These are phyloP conservation scores for Microhierax caerulescens DNA, from an alignment of 2,797 vertebrate genomes.

Conservation along the genomic window DNA sequence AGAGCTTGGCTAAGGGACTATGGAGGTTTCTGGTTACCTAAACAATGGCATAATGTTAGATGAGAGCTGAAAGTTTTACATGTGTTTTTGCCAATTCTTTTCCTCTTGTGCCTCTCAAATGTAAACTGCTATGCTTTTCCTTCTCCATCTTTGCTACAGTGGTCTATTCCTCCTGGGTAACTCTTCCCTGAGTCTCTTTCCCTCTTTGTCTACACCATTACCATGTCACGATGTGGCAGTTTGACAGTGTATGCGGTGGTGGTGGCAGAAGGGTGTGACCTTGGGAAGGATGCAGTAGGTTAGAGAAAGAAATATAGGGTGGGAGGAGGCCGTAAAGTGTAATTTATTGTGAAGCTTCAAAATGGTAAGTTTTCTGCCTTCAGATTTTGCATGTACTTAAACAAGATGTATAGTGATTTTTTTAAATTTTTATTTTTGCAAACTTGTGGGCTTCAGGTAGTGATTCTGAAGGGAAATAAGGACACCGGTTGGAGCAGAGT, in stretches of 20 bases:
- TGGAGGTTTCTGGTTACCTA: background rate
- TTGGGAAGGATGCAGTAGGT: background rate
- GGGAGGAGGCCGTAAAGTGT: background rate
- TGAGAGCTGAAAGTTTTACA: background rate
- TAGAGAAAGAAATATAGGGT: background rate
- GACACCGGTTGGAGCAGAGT: background rate
- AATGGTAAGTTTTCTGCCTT: background rate
- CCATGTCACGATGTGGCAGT: accelerated
- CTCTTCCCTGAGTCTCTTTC: background rate
- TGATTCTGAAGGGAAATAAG: background rate
- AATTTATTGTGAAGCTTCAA: background rate
- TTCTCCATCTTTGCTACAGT: background rate
- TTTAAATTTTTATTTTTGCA: background rate
- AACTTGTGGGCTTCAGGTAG: background rate
- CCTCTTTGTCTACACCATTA: background rate
- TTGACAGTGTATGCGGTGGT: background rate
- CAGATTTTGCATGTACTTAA: background rate
- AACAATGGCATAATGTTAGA: background rate
- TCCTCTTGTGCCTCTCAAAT: background rate
- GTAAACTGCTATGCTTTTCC: background rate
- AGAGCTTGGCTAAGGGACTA: background rate
- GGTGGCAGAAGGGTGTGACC: background rate
- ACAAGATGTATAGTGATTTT: background rate
- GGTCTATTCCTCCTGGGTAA: background rate
- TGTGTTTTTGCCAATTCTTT: background rate